phyloP scores from a whole-genome alignment of 2,113 vertebrate genomes.

The Petroica traversi region DNA sequence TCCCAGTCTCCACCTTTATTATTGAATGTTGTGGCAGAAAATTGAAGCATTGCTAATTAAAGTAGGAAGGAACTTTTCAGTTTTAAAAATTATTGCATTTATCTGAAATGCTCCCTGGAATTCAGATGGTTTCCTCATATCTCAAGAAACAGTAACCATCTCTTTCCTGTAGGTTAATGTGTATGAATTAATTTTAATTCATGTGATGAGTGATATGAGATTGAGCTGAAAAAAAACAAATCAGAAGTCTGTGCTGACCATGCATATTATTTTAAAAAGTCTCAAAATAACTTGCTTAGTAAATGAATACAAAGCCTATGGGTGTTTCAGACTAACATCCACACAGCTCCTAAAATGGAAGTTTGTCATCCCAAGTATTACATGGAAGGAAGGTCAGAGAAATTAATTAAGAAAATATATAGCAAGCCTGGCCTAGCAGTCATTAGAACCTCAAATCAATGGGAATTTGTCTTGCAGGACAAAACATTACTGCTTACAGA shows the following conservation, averaged over 20 bases:
- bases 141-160: not conserved
- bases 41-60: not conserved
- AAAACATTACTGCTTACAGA: not conserved
- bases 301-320: conserved; percentile 7
- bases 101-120: not conserved
- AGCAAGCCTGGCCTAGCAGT: not conserved
- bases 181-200: not conserved
- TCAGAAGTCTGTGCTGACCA: not conserved
- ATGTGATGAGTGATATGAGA: not conserved
- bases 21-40: not conserved
- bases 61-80: not conserved
- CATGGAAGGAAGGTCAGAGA: conserved; percentile 17
- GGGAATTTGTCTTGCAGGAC: not conserved
- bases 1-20: not conserved
- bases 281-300: not conserved
- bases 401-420: conserved; percentile 37
- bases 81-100: not conserved
- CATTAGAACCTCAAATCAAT: not conserved
- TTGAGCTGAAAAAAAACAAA: not conserved
- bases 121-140: not conserved
- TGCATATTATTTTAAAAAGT: not conserved
- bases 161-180: not conserved
- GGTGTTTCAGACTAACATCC: not conserved
- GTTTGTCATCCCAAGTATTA: not conserved
- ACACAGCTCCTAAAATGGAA: not conserved